Evolutionary conservation across 2,113 vertebrate species (phyloP).

Genomic region (Gallinago paraguaiae): DNA sequence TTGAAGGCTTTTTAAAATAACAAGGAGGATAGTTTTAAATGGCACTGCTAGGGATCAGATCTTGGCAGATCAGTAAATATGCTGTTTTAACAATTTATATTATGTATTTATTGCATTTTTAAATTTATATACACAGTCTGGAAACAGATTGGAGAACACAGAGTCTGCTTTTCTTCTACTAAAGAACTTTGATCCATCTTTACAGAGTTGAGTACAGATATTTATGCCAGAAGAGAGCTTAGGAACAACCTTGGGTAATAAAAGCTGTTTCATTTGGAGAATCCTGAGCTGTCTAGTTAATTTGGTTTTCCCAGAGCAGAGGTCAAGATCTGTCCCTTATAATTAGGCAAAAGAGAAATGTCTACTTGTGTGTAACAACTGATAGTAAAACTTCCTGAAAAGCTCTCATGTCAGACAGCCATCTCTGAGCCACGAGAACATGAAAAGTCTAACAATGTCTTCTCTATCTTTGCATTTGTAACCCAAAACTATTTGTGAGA

Average conservation of each 20-base stretch:
- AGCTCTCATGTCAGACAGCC: neutral
- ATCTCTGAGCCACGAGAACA: neutral
- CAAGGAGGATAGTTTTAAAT: neutral
- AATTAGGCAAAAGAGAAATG: neutral
- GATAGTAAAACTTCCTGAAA: neutral
- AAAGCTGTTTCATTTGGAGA: neutral
- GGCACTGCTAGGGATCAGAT: neutral
- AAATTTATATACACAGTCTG: neutral
- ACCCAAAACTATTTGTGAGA: neutral
- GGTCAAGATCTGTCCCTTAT: conserved; percentile 25
- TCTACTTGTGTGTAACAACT: neutral
- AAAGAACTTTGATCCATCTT: neutral
- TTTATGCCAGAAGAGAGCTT: neutral
- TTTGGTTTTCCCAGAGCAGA: neutral
- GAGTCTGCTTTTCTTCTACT: neutral
- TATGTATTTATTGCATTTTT: neutral
- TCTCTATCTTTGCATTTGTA: neutral
- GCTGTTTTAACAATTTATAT: neutral
- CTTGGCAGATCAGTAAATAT: neutral
- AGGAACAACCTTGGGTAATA: neutral
- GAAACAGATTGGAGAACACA: neutral
- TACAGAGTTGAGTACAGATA: neutral
- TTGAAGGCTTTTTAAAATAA: neutral
- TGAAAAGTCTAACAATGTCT: neutral
- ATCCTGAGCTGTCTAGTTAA: neutral